Percentiles rank a stretch among this genome's conserved stretches.
Evolutionary conservation across 2,797 vertebrate genomes (phyloP).

Genomic region (Amblyopsis hoosieri): DNA sequence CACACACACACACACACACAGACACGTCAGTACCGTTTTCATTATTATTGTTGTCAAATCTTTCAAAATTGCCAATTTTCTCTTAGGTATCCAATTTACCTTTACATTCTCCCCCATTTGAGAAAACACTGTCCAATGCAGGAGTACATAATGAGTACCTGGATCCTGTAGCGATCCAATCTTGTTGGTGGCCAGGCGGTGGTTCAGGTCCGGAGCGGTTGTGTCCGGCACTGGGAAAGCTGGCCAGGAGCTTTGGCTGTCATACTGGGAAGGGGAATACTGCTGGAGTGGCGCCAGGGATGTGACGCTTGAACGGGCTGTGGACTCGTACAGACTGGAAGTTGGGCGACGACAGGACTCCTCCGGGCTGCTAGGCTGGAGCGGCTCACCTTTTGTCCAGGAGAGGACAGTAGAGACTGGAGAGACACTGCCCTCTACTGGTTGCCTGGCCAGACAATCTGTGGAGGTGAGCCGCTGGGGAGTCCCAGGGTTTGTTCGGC

Average conservation of each 20-base stretch:
- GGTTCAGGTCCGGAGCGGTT: conserved; percentile 29
- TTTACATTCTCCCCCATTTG: too few relatives aligned
- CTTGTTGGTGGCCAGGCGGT: conserved; percentile 24
- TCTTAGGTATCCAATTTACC: too few relatives aligned
- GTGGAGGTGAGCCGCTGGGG: neutral
- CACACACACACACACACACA: too few relatives aligned
- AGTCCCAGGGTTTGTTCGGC: conserved; percentile 12
- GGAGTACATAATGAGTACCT: conserved; percentile 43
- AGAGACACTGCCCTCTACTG: conserved; percentile 27
- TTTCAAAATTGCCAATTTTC: too few relatives aligned
- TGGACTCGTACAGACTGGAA: conserved; percentile 20
- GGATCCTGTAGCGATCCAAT: conserved; percentile 38
- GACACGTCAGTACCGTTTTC: too few relatives aligned
- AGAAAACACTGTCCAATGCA: neutral
- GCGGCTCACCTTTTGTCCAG: conserved; percentile 64
- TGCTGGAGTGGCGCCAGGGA: conserved; percentile 46
- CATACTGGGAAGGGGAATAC: conserved; percentile 29
- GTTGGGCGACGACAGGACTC: neutral
- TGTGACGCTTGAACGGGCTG: conserved; percentile 34
- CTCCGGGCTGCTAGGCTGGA: conserved; percentile 38
- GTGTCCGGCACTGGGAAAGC: conserved; percentile 57
- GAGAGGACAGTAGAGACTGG: conserved; percentile 71
- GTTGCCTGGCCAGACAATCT: conserved; percentile 27
- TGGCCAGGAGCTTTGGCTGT: conserved; percentile 69
- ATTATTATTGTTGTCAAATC: too few relatives aligned